Conservation (phyloP, 2,797 vertebrate species). For the Salarias fasciatus region DNA sequence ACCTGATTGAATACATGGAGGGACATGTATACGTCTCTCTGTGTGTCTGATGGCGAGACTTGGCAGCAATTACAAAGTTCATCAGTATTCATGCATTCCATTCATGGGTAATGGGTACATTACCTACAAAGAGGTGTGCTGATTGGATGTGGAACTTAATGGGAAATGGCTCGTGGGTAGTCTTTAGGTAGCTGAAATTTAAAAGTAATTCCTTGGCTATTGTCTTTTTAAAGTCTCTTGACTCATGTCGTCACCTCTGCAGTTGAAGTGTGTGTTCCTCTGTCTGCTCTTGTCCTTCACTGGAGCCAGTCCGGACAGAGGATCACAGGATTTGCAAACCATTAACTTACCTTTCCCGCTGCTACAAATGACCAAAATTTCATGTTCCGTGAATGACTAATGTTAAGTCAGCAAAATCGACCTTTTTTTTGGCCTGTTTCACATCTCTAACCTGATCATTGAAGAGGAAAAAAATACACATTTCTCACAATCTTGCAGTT, state of each 20-base stretch:
- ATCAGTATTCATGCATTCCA: slow-evolving; percentile 77
- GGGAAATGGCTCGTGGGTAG: slow-evolving; percentile 52
- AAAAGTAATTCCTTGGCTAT: slow-evolving; percentile 42
- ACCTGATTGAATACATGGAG: slow-evolving; percentile 73
- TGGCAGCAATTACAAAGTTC: slow-evolving; percentile 73
- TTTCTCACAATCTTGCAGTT: no score
- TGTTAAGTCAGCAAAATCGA: no score
- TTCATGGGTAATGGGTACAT: slow-evolving; percentile 68
- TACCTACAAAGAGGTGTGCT: slow-evolving; percentile 63
- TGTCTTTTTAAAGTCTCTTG: slow-evolving; percentile 39
- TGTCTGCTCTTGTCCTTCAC: neutral
- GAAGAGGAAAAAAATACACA: neutral
- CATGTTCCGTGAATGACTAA: no score
- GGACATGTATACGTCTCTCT: slow-evolving; percentile 51
- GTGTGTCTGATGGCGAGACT: slow-evolving; percentile 43
- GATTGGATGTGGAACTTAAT: slow-evolving; percentile 67
- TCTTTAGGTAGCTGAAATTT: slow-evolving; percentile 51
- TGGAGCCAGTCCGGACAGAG: neutral
- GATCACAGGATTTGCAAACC: neutral
- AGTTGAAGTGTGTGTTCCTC: neutral
- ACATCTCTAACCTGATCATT: neutral
- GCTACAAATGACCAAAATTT: no score
- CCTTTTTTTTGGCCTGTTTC: neutral
- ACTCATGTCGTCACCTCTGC: slow-evolving; percentile 23
- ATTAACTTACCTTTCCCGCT: no score